A percentile compares a stretch with the other conserved stretches of the same genome.
Conservation (phyloP, 2,797 vertebrate species). For the Anguilla megastoma region DNA sequence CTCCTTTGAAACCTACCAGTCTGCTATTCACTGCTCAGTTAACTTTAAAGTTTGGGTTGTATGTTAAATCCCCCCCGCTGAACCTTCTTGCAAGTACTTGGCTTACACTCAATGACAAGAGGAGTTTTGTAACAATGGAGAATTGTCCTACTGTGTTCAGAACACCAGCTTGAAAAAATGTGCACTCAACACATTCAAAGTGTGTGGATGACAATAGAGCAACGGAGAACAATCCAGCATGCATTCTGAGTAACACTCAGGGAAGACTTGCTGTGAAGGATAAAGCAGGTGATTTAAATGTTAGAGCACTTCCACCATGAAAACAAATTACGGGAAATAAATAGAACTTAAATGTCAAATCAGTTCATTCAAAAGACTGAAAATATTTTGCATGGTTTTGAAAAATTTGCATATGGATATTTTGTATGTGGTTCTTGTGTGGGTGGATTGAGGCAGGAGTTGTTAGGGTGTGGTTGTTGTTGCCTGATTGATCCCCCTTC, state of each 20-base stretch:
- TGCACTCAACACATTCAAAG: background rate
- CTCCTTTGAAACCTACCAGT: background rate
- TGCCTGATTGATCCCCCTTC: conserved; percentile 74
- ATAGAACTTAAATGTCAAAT: background rate
- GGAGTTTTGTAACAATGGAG: background rate
- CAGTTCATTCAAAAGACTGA: background rate
- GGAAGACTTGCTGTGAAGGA: background rate
- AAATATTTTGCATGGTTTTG: background rate
- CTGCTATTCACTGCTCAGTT: background rate
- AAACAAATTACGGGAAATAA: background rate
- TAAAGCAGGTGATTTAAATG: background rate
- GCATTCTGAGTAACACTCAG: background rate
- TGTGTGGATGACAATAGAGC: background rate
- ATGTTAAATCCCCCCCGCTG: background rate
- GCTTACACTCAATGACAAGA: background rate
- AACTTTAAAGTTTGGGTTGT: background rate
- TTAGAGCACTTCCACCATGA: background rate
- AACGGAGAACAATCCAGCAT: background rate
- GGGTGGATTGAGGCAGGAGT: background rate
- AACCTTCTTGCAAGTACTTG: background rate
- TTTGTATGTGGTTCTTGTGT: background rate
- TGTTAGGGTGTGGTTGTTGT: conserved; percentile 44
- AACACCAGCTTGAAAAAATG: background rate
- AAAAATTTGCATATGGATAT: background rate
- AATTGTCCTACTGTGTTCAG: background rate